Percentiles rank a stretch among this genome's conserved stretches.
Conservation (phyloP, 2,888 invertebrate genomes). For the Corbicula japonica region DNA sequence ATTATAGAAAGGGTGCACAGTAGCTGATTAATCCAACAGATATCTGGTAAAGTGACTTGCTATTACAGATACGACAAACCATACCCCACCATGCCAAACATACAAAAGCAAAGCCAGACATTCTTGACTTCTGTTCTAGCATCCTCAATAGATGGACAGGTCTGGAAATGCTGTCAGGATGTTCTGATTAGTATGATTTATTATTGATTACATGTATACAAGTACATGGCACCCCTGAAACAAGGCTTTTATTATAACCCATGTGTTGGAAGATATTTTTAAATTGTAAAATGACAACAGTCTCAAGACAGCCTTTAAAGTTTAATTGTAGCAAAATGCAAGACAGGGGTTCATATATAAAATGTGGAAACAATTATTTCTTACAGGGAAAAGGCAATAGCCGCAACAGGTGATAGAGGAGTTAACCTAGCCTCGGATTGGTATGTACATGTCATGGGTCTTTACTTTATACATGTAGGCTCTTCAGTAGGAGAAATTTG, state of each 20-base stretch:
- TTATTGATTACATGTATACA: too few species aligned
- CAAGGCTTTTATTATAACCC: background rate
- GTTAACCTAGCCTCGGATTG: constrained; percentile 96
- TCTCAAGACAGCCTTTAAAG: background rate
- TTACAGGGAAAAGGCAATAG: constrained; percentile 94
- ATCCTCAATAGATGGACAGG: too few species aligned
- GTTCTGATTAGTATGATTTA: too few species aligned
- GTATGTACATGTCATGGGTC: constrained; percentile 73
- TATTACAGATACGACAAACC: too few species aligned
- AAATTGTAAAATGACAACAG: background rate
- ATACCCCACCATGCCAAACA: too few species aligned
- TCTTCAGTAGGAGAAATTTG: background rate
- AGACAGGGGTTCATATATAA: background rate
- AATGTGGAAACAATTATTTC: too few species aligned
- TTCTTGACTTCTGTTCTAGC: too few species aligned
- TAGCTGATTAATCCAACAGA: too few species aligned
- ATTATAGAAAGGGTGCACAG: too few species aligned
- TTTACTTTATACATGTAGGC: background rate
- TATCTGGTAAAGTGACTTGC: too few species aligned
- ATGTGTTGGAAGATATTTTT: background rate
- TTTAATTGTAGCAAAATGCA: background rate
- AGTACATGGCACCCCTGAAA: background rate
- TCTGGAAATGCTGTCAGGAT: too few species aligned
- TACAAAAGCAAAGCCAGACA: too few species aligned
- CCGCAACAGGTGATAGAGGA: constrained; percentile 96